Conservation (phyloP, 2,113 vertebrate genomes). For the Pomatorhinus ruficollis region DNA sequence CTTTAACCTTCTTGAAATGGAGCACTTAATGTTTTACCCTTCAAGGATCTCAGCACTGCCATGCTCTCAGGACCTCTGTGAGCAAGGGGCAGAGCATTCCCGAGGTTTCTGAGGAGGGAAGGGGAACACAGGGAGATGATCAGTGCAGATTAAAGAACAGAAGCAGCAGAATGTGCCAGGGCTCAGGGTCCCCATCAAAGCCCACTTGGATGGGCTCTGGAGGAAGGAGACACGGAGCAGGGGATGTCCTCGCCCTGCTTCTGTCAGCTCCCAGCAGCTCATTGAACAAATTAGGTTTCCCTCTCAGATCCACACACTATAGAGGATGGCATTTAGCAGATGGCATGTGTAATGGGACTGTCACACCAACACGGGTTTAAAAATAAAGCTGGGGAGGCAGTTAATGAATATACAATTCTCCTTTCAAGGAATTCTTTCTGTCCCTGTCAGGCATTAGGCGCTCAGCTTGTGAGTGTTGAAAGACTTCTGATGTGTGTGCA, state of each 20-base stretch:
- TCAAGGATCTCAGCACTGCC: background rate
- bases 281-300: slow-evolving; percentile 34
- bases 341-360: slow-evolving; percentile 55
- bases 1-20: background rate
- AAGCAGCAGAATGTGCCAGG: background rate
- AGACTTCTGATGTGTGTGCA: background rate
- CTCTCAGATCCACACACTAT: slow-evolving; percentile 21
- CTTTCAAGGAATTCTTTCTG: background rate
- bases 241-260: background rate
- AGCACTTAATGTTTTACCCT: background rate
- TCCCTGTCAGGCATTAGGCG: background rate
- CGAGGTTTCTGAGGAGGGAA: background rate
- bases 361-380: slow-evolving; percentile 11
- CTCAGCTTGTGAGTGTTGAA: background rate
- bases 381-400: background rate
- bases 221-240: background rate
- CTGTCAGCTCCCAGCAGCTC: slow-evolving; percentile 54
- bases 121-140: background rate
- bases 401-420: slow-evolving; percentile 2
- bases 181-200: background rate
- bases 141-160: background rate
- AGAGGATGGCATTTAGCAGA: slow-evolving; percentile 58
- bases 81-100: background rate
- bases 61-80: background rate
- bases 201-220: background rate